Conservation (phyloP, 53 echinoderm and acorn worm species). For the Astropecten irregularis region DNA sequence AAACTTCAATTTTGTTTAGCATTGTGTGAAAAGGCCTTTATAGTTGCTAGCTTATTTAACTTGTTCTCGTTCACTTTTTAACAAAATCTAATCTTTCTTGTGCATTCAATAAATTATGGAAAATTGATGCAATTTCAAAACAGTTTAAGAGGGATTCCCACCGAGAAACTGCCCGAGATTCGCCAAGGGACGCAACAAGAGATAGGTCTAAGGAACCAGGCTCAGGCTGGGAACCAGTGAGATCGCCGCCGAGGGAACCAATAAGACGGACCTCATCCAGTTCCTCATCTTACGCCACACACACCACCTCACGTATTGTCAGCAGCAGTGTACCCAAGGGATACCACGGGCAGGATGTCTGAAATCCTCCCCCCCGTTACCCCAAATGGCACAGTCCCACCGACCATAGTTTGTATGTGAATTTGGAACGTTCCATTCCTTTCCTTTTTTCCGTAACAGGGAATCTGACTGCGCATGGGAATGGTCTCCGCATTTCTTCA, state of each 20-base stretch:
- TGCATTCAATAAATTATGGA: too few relatives aligned
- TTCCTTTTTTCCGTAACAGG: slow-evolving; percentile 25
- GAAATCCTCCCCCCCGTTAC: not conserved
- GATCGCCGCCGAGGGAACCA: not conserved
- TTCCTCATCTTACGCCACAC: slow-evolving; percentile 12
- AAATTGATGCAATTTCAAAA: too few relatives aligned
- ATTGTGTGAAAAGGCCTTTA: too few relatives aligned
- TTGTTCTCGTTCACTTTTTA: too few relatives aligned
- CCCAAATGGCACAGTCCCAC: slow-evolving; percentile 29
- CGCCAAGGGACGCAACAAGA: not conserved
- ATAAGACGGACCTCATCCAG: not conserved
- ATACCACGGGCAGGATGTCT: slow-evolving; percentile 43
- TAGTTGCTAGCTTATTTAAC: too few relatives aligned
- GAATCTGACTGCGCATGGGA: slow-evolving; percentile 51
- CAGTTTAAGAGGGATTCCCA: slow-evolving; percentile 14
- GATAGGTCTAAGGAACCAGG: not conserved
- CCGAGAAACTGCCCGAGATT: not conserved
- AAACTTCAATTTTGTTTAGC: too few relatives aligned
- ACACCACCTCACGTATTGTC: slow-evolving; percentile 26
- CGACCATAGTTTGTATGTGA: slow-evolving; percentile 43
- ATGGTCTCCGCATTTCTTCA: slow-evolving; percentile 42
- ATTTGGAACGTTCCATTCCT: slow-evolving; percentile 13
- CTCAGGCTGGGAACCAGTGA: not conserved
- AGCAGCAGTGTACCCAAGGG: slow-evolving; percentile 31
- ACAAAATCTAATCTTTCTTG: too few relatives aligned